Evolutionary conservation across 2,113 vertebrate genomes (phyloP), one percentile per base, ranked within the genome.

Genomic region (Todiramphus saurophagus): DNA sequence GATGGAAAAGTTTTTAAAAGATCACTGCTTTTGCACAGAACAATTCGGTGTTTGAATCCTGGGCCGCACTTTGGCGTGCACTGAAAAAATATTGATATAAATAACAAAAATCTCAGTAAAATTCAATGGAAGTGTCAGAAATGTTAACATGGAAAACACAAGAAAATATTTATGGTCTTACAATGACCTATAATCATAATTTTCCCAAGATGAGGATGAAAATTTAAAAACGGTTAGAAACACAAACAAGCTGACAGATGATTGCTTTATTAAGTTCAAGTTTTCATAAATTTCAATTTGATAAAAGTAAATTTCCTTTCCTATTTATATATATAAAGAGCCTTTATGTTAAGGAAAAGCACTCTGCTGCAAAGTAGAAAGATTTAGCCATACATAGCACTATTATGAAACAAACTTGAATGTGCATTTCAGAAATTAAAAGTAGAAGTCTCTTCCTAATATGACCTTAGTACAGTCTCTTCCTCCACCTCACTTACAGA

Each of bases 21-120:
- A 98, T 99, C 99, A 19, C 98, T 99, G 97, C 99, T 99, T 97
- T 99, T 99, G 95, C 99, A 99, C 90, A 99, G 97, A 90, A 99
- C 99, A 83, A 99, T 99, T 86, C 99, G 99, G 95, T 99, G 99
- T 95, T 99, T 99, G 95, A 99, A 99, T 91, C 99, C 99, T 19
- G 99, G 99, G 41, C 99, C 99, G 91, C 99, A 99, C 93, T 99
- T 99, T 11, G 99, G 99, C 15, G 99, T 99, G 94, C 99, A 99
- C 99, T 99, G 90, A 48, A 98, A 98, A 97, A 73, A 89, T 43
- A 96, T 58, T 81, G 20, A 94, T 48, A 62, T 4, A 60, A 94
- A 80, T 81, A 56, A 77, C 67, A 41, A 94, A 69, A 92, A 90
- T 46, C 11, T 88, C 59, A 55, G 8, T 44, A 41, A 10, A 41